A percentile compares a stretch with the other conserved stretches of the same genome.
phyloP scores from a whole-genome alignment of 2,797 vertebrate genomes.

The Loris lydekkerianus region DNA sequence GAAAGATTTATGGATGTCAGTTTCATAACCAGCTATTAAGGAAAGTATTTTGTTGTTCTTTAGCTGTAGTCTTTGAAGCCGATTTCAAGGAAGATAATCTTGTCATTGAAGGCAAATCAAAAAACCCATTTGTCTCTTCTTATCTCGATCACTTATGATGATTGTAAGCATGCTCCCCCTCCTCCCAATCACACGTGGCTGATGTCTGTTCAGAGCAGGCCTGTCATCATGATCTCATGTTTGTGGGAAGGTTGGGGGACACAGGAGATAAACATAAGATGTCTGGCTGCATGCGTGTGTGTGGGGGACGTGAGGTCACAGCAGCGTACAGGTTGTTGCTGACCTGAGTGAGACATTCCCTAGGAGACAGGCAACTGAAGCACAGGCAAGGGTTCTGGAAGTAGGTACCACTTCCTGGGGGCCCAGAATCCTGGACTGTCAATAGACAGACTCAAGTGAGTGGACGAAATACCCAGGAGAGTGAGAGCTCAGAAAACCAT shows the following conservation, averaged over 20 bases:
- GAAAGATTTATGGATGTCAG: background rate
- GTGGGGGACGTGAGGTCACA: background rate
- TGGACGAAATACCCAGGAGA: background rate
- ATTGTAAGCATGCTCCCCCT: too few relatives aligned
- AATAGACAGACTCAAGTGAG: background rate
- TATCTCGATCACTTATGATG: background rate
- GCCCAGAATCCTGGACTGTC: background rate
- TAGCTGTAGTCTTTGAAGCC: background rate
- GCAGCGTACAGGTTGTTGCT: background rate
- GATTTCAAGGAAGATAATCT: background rate
- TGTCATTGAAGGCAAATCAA: background rate
- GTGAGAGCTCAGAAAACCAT: background rate
- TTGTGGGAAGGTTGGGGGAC: background rate
- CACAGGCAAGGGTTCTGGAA: background rate
- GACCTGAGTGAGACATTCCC: background rate
- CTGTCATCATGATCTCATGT: background rate
- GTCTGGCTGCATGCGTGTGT: background rate
- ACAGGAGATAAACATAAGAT: background rate
- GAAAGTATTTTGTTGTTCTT: background rate
- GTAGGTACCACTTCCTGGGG: background rate
- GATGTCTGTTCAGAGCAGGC: background rate
- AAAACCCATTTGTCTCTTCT: background rate
- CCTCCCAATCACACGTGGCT: background rate
- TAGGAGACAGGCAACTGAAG: background rate
- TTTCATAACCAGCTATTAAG: background rate